phyloP scores from a whole-genome alignment of 2,888 invertebrate species.

The Nephrotoma guestfalica region DNA sequence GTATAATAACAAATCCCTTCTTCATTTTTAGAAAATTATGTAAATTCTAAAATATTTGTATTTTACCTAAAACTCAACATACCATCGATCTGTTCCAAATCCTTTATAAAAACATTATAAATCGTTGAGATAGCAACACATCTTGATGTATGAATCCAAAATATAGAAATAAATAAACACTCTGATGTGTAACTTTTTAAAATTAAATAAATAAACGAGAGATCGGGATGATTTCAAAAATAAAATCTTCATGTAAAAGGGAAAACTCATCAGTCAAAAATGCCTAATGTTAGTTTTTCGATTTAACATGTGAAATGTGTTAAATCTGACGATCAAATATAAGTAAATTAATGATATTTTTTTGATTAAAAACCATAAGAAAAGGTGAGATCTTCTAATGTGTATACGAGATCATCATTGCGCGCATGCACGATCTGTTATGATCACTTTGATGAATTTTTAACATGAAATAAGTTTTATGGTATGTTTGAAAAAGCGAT shows the following conservation, averaged over 20 bases:
- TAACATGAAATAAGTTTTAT: background rate
- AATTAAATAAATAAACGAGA: background rate
- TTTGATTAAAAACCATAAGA: background rate
- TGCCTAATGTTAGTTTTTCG: background rate
- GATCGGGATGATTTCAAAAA: background rate
- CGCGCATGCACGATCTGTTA: background rate
- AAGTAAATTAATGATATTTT: background rate
- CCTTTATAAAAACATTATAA: background rate
- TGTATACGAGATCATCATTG: background rate
- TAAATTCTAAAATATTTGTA: background rate
- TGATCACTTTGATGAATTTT: background rate
- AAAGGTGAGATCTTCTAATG: background rate
- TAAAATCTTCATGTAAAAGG: background rate
- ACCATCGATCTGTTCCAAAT: background rate
- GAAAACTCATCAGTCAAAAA: background rate
- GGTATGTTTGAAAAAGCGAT: background rate
- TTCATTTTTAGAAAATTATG: background rate
- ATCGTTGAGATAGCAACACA: background rate
- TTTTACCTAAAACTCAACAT: background rate
- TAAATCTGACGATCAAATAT: background rate
- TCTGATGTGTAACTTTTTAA: background rate
- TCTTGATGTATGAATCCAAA: background rate
- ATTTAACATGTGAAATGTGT: background rate
- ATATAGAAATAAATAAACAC: background rate
- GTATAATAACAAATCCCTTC: background rate